A percentile compares a stretch with the other conserved stretches of the same genome.
Evolutionary conservation across 2,888 invertebrate species (phyloP).

Genomic region (Spicauda simplicius): DNA sequence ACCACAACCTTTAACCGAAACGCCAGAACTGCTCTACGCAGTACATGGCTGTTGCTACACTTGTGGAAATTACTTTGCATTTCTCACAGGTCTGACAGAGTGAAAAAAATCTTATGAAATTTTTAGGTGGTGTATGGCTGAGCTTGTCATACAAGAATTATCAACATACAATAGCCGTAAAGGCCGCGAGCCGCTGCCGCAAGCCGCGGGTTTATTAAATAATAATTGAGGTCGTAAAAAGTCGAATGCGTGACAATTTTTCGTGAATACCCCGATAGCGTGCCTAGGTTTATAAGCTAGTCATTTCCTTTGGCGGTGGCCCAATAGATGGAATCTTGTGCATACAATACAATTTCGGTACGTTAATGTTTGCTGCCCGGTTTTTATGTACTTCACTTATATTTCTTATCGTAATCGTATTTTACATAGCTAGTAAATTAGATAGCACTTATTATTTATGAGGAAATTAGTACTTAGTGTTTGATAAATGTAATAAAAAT

Average conservation of each 20-base stretch:
- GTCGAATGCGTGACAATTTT: conserved; percentile 29
- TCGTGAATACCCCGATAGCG: conserved; percentile 16
- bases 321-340: conserved; percentile 21
- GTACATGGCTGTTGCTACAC: too few species aligned
- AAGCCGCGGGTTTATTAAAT: neutral
- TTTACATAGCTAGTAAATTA: neutral
- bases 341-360: conserved; percentile 15
- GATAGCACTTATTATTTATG: neutral
- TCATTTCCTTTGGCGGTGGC: conserved; percentile 22
- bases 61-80: too few species aligned
- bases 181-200: neutral
- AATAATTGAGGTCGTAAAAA: conserved; percentile 8
- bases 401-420: neutral
- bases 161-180: too few species aligned
- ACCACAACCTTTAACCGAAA: too few species aligned
- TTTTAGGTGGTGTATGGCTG: too few species aligned
- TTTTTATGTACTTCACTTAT: neutral
- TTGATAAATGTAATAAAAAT: neutral
- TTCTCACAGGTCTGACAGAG: too few species aligned
- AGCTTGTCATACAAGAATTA: too few species aligned
- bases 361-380: neutral
- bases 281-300: conserved; percentile 20
- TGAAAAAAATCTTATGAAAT: too few species aligned
- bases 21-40: too few species aligned
- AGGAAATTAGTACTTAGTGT: neutral